A percentile compares a stretch with the other conserved stretches of the same genome.
These are phyloP conservation scores for Lithophane leautieri DNA, from an alignment of 2,888 invertebrate genomes.

Conservation along the genomic window DNA sequence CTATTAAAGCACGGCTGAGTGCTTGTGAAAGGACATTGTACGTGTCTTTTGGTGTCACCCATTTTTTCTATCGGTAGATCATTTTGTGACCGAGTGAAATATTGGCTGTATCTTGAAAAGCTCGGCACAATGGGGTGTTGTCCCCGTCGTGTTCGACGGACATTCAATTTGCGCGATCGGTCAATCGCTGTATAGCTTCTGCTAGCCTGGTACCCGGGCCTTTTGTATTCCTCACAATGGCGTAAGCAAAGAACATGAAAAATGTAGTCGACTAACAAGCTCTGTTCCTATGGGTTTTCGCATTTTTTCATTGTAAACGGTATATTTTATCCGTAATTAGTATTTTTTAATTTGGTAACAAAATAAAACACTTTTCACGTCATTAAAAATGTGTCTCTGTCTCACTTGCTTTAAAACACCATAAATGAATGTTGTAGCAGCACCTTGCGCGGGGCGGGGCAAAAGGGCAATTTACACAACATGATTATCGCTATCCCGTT, in stretches of 20 bases:
- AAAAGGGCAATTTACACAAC: not conserved
- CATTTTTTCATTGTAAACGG: constrained; percentile 48
- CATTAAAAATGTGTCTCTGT: not conserved
- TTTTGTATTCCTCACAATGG: constrained; percentile 84
- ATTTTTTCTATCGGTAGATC: constrained; percentile 69
- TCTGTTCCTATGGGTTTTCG: constrained; percentile 50
- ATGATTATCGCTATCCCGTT: constrained; percentile 42
- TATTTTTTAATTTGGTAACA: not conserved
- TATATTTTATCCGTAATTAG: not conserved
- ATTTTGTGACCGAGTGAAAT: constrained; percentile 79
- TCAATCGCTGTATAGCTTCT: constrained; percentile 84
- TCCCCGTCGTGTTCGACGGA: constrained; percentile 81
- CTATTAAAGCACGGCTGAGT: constrained; percentile 54
- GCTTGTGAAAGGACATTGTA: constrained; percentile 59
- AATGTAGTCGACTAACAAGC: constrained; percentile 71
- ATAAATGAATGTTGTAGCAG: constrained; percentile 13
- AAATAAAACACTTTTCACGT: not conserved
- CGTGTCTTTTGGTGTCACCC: constrained; percentile 62
- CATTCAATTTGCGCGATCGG: constrained; percentile 88
- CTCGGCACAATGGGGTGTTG: constrained; percentile 81
- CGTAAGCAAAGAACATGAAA: constrained; percentile 77
- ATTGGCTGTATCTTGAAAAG: constrained; percentile 83
- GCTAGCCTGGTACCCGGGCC: constrained; percentile 79
- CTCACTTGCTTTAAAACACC: not conserved
- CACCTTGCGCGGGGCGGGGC: constrained; percentile 16